A percentile compares a stretch with the other conserved stretches of the same genome.
phyloP scores from a whole-genome alignment of 2,888 invertebrate species.

The Chelonus formosanus region DNA sequence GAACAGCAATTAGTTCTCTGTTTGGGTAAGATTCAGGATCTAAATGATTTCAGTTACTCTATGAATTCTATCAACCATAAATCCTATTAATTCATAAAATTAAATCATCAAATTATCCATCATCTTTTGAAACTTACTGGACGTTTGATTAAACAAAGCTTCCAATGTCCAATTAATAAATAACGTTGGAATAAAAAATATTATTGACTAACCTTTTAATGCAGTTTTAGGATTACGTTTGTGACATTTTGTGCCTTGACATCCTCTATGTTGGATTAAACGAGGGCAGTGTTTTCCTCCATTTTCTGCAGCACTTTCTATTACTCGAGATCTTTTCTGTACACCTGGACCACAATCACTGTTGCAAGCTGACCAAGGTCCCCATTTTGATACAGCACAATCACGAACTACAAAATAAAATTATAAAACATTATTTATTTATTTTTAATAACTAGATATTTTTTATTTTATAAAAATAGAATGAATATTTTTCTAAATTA shows the following conservation, averaged over 20 bases:
- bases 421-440: conserved; percentile 1
- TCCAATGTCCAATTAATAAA: too few species aligned
- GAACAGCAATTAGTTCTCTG: conserved; percentile 21
- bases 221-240: conserved; percentile 75
- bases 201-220: conserved; percentile 69
- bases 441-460: not conserved
- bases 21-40: not conserved
- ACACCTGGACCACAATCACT: conserved; percentile 84
- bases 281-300: conserved; percentile 85
- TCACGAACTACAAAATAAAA: conserved; percentile 76
- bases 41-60: conserved; percentile 16
- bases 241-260: conserved; percentile 81
- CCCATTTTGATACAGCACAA: conserved; percentile 87
- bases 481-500: too few species aligned
- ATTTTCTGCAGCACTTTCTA: conserved; percentile 77
- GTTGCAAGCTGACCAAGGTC: conserved; percentile 83
- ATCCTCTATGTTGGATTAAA: conserved; percentile 81
- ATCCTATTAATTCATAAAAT: not conserved
- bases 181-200: not conserved
- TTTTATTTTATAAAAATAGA: too few species aligned
- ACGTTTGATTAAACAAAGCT: too few species aligned
- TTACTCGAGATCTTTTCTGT: conserved; percentile 77
- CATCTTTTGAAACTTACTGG: too few species aligned
- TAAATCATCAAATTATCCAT: too few species aligned
- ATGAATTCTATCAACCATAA: not conserved